Evolutionary conservation across 1,140 invertebrate genomes (phyloP), one percentile per base, ranked within the genome.

Genomic region (Amphibalanus amphitrite): DNA sequence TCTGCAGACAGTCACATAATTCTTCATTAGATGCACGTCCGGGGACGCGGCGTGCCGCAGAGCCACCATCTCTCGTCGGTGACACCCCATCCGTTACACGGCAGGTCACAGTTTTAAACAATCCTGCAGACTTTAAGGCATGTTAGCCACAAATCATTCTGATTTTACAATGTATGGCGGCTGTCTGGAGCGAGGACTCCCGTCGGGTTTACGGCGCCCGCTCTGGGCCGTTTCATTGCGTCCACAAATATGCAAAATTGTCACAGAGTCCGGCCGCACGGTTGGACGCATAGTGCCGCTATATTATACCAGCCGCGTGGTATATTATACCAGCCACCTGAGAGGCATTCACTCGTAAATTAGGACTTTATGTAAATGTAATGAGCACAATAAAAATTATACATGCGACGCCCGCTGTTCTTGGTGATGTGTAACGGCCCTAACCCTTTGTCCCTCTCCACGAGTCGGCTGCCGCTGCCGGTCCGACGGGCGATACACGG

Each of bases 81-180:
- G 47, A 59, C 47, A 59, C 10, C 13, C 47, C 20, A 59, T 59
- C 20, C 47, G 47, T 59, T 59, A 59, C 23, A 8, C 23, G 33
- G 10, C 20, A 20, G 13, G 47, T 23, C 47, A 20, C 47, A 59
- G 47, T 59, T 59, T 59, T 59, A 59, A 59, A 59, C 47, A 59
- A 59, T 59, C 47, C 47, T 59, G 47, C 47, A 59, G 47, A 59
- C 47, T 59, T 59, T 59, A 59, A 59, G 47, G 47, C 47, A 59
- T 59, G 47, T 59, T 20, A 23, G 47, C 47, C 47, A 59, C 47
- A 59, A 59, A 59, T 59, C 47, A 59, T 59, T 59, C 47, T 59
- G 47, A 23, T 59, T 59, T 59, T 59, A 59, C 47, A 59, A 59
- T 59, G 20, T 59, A 59, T 59, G 10, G 10, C 47, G 47, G 13